Conservation (phyloP, 2,113 vertebrate species). For the Perca schrenkii region DNA sequence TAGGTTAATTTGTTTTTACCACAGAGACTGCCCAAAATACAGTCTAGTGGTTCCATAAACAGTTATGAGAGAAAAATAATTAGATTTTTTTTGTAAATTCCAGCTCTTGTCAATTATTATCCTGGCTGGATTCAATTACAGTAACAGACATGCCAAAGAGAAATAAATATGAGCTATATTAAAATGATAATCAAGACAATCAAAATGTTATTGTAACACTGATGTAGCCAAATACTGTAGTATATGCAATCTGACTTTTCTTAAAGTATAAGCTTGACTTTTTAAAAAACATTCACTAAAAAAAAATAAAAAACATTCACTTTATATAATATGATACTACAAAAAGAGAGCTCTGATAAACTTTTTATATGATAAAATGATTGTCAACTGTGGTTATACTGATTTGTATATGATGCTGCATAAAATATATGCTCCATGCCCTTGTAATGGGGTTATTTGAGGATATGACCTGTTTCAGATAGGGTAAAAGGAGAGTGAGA, state of each 20-base stretch:
- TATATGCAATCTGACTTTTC: background rate
- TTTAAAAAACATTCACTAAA: background rate
- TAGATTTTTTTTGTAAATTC: conserved; percentile 7
- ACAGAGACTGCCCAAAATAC: conserved; percentile 52
- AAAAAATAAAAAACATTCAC: background rate
- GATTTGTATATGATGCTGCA: background rate
- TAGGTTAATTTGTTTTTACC: conserved; percentile 74
- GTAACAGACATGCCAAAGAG: conserved; percentile 9
- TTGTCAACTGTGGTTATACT: background rate
- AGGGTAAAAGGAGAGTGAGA: conserved; percentile 20
- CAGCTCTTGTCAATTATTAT: conserved; percentile 29
- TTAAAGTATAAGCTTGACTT: background rate
- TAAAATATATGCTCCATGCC: conserved; percentile 17
- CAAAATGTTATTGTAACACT: background rate
- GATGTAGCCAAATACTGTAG: background rate
- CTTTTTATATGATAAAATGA: background rate
- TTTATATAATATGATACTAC: background rate
- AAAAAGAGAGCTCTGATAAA: conserved; percentile 14
- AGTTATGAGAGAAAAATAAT: conserved; percentile 33
- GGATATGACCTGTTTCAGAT: conserved; percentile 23
- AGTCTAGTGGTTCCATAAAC: conserved; percentile 36
- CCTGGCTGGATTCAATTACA: conserved; percentile 17
- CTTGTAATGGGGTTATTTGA: conserved; percentile 43
- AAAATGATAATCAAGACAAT: background rate
- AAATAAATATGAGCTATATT: conserved; percentile 25